These are phyloP conservation scores for Epirrhoe alternata DNA, from an alignment of 2,888 invertebrate genomes.

Conservation along the genomic window DNA sequence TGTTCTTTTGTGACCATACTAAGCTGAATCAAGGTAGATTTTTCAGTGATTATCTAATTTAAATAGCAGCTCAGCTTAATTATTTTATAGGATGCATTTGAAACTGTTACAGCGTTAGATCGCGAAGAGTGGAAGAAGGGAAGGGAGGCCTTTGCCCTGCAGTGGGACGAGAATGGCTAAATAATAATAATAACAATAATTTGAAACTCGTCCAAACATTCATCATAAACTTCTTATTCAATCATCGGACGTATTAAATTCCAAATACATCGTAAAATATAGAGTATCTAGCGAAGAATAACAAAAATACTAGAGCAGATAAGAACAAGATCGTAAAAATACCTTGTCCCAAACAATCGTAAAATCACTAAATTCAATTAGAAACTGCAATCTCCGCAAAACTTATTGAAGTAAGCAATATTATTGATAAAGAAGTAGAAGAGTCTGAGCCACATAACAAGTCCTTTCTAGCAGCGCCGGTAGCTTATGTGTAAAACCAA, in stretches of 20 bases:
- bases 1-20: no score
- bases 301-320: neutral
- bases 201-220: no score
- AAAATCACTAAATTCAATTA: constrained; percentile 1
- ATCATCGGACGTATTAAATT: neutral
- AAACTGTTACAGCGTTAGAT: no score
- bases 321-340: constrained; percentile 1
- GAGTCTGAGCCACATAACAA: neutral
- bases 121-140: no score
- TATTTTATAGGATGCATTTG: no score
- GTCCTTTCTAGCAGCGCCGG: neutral
- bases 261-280: neutral
- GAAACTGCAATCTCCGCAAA: neutral
- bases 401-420: neutral
- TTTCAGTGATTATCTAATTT: no score
- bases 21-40: no score
- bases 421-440: neutral
- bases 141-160: no score
- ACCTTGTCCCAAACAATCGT: neutral
- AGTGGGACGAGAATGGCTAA: no score
- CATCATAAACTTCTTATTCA: no score
- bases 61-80: no score
- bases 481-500: no score
- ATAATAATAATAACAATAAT: neutral
- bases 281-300: neutral